A percentile compares a stretch with the other conserved stretches of the same genome.
These are phyloP conservation scores for Campoplex capitator DNA, from an alignment of 2,888 invertebrate species.

Conservation along the genomic window DNA sequence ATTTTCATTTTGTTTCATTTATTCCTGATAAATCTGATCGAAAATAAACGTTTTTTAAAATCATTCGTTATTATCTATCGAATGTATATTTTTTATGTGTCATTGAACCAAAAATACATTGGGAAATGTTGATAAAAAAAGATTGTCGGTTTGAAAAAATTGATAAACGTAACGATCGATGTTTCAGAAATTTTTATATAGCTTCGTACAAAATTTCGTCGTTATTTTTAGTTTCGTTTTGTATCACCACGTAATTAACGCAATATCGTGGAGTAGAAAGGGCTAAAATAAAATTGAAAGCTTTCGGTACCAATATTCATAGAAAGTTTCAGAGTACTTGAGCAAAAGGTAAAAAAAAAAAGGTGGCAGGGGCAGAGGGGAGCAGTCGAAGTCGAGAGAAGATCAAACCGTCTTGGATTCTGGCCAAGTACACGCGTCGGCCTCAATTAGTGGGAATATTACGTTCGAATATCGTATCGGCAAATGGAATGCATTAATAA, in stretches of 20 bases:
- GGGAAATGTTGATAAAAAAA: too few relatives aligned
- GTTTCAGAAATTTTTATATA: too few relatives aligned
- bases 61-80: too few relatives aligned
- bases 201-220: background rate
- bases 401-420: slow-evolving; percentile 78
- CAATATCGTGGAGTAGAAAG: background rate
- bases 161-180: too few relatives aligned
- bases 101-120: too few relatives aligned
- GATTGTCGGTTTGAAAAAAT: too few relatives aligned
- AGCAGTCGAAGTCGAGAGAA: slow-evolving; percentile 48
- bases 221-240: background rate
- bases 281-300: background rate
- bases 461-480: slow-evolving; percentile 74
- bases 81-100: too few relatives aligned
- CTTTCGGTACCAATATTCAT: slow-evolving; percentile 51
- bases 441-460: slow-evolving; percentile 80
- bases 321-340: slow-evolving; percentile 35
- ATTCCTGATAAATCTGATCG: too few relatives aligned
- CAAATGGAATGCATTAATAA: slow-evolving; percentile 71
- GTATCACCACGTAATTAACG: background rate
- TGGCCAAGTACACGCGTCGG: slow-evolving; percentile 78
- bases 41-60: too few relatives aligned
- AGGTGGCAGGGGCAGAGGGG: background rate
- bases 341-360: background rate
- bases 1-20: too few relatives aligned